A percentile compares a stretch with the other conserved stretches of the same genome.
phyloP scores from a whole-genome alignment of 2,888 invertebrate species.

The Pecten maximus region DNA sequence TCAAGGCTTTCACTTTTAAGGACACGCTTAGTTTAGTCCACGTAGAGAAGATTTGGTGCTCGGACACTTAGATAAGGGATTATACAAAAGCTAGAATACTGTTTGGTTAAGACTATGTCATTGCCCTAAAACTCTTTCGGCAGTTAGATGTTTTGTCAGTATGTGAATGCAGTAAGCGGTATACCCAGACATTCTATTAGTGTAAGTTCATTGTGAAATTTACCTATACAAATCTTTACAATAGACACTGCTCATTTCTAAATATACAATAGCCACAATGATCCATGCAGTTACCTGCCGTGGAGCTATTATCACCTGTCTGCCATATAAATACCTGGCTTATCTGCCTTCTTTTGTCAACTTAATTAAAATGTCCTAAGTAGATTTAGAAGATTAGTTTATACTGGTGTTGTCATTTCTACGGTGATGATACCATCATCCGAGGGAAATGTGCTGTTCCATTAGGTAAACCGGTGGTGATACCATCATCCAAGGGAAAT shows the following conservation, averaged over 20 bases:
- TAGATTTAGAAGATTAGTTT: not conserved
- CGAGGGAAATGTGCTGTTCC: not conserved
- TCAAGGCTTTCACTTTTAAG: not conserved
- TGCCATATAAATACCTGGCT: not conserved
- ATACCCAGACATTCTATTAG: not conserved
- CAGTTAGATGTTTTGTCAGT: not conserved
- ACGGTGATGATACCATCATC: not conserved
- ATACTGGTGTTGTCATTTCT: too few species aligned
- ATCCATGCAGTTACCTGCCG: not conserved
- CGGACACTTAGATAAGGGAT: too few species aligned
- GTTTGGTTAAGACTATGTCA: too few species aligned
- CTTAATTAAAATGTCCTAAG: not conserved
- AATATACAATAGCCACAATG: not conserved
- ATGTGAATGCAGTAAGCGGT: not conserved
- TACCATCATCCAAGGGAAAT: too few species aligned
- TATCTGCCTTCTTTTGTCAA: not conserved
- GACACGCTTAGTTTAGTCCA: not conserved
- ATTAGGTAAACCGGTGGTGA: too few species aligned
- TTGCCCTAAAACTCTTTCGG: too few species aligned
- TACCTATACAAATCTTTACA: not conserved
- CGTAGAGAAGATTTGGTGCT: too few species aligned
- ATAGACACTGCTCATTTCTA: not conserved
- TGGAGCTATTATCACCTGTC: not conserved
- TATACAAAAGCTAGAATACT: too few species aligned
- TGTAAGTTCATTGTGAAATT: not conserved